phyloP scores from a whole-genome alignment of 2,888 invertebrate species.

The Metalampra italica region DNA sequence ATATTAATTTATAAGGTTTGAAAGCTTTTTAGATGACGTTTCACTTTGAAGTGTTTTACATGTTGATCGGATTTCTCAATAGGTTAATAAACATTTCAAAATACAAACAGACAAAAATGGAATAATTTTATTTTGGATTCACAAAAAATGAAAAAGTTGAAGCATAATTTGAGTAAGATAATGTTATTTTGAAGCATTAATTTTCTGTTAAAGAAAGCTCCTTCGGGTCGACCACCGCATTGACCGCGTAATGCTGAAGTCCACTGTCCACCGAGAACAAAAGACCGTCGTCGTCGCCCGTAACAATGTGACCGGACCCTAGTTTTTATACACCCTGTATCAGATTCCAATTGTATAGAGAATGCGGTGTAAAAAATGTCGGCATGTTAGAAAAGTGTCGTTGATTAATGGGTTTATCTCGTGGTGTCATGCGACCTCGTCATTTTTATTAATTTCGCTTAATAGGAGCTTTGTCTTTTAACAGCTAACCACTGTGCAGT shows the following conservation, averaged over 20 bases:
- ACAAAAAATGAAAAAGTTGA: too few relatives aligned
- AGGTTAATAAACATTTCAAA: too few relatives aligned
- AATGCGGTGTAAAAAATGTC: constrained; percentile 13
- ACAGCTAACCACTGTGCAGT: constrained; percentile 4
- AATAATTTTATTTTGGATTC: too few relatives aligned
- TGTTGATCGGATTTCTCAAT: too few relatives aligned
- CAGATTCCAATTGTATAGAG: constrained; percentile 26
- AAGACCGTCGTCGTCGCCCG: constrained; percentile 22
- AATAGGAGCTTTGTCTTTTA: constrained; percentile 12
- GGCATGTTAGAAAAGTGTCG: constrained; percentile 14
- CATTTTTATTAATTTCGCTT: constrained; percentile 18
- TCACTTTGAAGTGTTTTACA: too few relatives aligned
- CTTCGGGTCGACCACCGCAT: constrained; percentile 18
- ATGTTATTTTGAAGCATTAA: background rate
- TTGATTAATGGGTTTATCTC: constrained; percentile 21
- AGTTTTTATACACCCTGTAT: constrained; percentile 31
- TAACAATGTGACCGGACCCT: constrained; percentile 29
- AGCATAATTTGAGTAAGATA: too few relatives aligned
- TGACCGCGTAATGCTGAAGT: constrained; percentile 37
- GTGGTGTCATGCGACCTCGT: constrained; percentile 11
- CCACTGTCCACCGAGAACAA: constrained; percentile 32
- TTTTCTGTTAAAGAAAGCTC: background rate
- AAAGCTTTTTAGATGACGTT: too few relatives aligned
- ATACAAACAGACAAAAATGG: too few relatives aligned
- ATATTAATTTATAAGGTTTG: background rate